Percentiles rank a stretch among this genome's conserved stretches.
Conservation (phyloP, 2,888 invertebrate species). For the Philereme transversata region DNA sequence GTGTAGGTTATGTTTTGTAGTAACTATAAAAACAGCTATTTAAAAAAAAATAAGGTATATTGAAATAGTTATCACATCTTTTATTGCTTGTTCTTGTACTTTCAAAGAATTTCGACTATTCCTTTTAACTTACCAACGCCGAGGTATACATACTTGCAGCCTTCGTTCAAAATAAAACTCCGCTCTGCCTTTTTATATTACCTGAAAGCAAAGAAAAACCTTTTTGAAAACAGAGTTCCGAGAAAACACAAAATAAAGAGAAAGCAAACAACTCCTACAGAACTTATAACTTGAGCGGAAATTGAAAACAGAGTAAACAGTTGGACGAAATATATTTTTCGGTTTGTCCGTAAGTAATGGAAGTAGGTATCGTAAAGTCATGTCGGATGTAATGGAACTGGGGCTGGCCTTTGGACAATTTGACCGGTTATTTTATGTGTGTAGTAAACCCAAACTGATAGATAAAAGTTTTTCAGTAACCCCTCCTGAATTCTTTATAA, state of each 20-base stretch:
- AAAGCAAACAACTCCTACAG: slow-evolving; percentile 39
- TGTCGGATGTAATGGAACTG: slow-evolving; percentile 26
- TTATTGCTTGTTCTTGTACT: no score
- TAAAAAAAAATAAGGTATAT: no score
- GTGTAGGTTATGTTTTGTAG: no score
- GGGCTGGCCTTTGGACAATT: slow-evolving; percentile 15
- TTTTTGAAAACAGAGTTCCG: slow-evolving; percentile 21
- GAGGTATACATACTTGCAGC: not conserved
- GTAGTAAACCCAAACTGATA: slow-evolving; percentile 16
- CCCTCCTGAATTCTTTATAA: no score
- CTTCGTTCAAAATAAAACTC: slow-evolving; percentile 4
- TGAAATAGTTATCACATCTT: no score
- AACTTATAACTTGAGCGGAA: slow-evolving; percentile 47
- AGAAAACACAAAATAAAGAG: slow-evolving; percentile 23
- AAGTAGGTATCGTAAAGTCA: slow-evolving; percentile 22
- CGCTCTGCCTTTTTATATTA: slow-evolving; percentile 25
- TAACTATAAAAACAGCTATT: no score
- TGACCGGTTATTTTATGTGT: slow-evolving; percentile 21
- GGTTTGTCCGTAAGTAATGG: slow-evolving; percentile 36
- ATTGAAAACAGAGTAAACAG: slow-evolving; percentile 54
- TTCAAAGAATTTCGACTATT: not conserved
- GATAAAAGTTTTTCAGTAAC: slow-evolving; percentile 2
- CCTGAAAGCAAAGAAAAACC: slow-evolving; percentile 36
- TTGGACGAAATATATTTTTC: slow-evolving; percentile 31
- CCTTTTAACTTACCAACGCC: slow-evolving; percentile 7